Evolutionary conservation across 35 echinoderm and acorn worm species (phyloP).

Genomic region (Ptychodera flava): DNA sequence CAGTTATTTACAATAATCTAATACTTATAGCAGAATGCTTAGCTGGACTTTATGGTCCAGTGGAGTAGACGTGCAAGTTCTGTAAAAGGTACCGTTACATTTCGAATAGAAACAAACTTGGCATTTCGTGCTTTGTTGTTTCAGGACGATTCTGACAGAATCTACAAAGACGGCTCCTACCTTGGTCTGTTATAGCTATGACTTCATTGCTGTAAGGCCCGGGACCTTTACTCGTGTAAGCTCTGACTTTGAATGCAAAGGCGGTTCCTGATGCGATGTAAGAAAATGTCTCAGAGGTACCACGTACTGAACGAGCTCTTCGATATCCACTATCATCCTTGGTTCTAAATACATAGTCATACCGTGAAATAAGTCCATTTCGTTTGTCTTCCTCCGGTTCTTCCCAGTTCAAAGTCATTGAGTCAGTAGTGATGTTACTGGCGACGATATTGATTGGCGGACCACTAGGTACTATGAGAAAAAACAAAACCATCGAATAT

Average conservation of each 20-base stretch:
- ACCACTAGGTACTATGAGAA: background rate
- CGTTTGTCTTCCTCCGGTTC: background rate
- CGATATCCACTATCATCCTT: background rate
- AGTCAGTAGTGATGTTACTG: background rate
- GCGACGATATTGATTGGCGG: background rate
- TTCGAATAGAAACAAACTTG: no score
- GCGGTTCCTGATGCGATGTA: background rate
- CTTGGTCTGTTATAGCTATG: background rate
- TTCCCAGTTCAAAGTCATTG: background rate
- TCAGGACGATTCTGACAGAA: no score
- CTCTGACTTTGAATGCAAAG: background rate
- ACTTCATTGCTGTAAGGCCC: background rate
- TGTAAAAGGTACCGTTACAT: no score
- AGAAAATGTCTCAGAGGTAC: background rate
- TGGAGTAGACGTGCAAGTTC: no score
- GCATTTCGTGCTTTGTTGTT: no score
- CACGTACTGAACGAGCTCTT: background rate
- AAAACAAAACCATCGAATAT: no score
- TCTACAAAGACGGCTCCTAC: no score
- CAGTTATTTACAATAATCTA: no score
- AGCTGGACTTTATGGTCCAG: no score
- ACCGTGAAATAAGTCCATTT: background rate
- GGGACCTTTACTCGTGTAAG: background rate
- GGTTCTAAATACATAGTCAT: background rate
- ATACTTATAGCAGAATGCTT: no score